Evolutionary conservation across 2,113 vertebrate species (phyloP).

Genomic region (Syngnathus floridae): DNA sequence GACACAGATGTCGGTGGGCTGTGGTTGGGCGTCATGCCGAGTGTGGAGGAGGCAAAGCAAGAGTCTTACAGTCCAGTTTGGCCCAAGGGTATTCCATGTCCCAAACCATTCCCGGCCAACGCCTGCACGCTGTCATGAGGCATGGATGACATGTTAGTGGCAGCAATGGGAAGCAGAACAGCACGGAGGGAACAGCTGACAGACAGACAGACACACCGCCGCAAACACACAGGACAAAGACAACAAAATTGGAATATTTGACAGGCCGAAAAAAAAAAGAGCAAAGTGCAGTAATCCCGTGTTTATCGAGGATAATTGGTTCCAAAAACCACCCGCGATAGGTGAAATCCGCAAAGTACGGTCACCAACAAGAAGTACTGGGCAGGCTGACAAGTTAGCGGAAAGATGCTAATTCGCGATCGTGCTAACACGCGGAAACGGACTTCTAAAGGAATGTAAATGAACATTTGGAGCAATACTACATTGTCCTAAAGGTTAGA

Average conservation of each 20-base stretch:
- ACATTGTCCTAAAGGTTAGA: no score
- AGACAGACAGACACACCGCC: neutral
- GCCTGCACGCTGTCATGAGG: slow-evolving; percentile 62
- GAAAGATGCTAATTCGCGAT: no score
- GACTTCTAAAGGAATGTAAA: no score
- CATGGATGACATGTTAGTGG: slow-evolving; percentile 74
- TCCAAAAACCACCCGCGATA: no score
- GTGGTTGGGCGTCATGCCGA: slow-evolving; percentile 51
- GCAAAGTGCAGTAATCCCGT: no score
- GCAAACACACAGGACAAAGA: neutral
- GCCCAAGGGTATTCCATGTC: slow-evolving; percentile 65
- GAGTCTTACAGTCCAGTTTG: slow-evolving; percentile 61
- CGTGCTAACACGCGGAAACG: no score
- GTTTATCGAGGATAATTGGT: no score
- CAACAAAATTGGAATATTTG: neutral
- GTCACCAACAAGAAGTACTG: no score
- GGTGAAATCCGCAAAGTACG: no score
- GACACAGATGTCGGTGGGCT: slow-evolving; percentile 28
- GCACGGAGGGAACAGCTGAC: slow-evolving; percentile 5
- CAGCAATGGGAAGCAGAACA: slow-evolving; percentile 54
- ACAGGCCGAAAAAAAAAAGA: neutral
- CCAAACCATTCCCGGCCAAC: slow-evolving; percentile 69
- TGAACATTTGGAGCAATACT: no score
- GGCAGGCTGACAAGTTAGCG: no score
- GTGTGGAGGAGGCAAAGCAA: slow-evolving; percentile 53